A percentile compares a stretch with the other conserved stretches of the same genome.
Evolutionary conservation across 2,113 vertebrate genomes (phyloP).

Genomic region (Montifringilla adamsi): DNA sequence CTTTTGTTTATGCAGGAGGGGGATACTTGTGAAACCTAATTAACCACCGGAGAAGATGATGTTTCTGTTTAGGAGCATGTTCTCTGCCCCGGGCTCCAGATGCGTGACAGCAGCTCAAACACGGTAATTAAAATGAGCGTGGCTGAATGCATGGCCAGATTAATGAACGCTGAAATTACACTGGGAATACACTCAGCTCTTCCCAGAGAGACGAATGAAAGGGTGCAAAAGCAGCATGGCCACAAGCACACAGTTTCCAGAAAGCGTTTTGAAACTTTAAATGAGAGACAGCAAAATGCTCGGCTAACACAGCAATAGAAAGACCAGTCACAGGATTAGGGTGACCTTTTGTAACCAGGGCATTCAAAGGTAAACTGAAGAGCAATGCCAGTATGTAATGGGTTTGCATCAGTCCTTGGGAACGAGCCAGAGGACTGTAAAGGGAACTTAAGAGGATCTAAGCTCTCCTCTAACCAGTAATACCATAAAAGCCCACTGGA

Average conservation of each 20-base stretch:
- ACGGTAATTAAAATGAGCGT: neutral
- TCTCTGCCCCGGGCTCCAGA: constrained; percentile 5
- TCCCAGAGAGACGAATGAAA: neutral
- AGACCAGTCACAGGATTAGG: neutral
- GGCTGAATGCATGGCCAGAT: neutral
- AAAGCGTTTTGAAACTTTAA: constrained; percentile 33
- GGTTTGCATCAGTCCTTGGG: constrained; percentile 6
- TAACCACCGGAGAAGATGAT: constrained; percentile 1
- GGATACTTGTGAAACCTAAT: constrained; percentile 32
- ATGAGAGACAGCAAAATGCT: neutral
- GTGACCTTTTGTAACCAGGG: constrained; percentile 23
- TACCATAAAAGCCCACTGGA: constrained; percentile 17
- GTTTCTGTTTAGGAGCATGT: neutral
- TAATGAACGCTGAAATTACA: neutral
- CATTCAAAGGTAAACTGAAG: constrained; percentile 12
- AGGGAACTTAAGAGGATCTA: constrained; percentile 24
- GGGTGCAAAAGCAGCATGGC: neutral
- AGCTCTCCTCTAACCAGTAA: constrained; percentile 6
- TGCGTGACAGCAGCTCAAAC: constrained; percentile 25
- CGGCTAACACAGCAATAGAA: neutral
- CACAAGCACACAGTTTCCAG: neutral
- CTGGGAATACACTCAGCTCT: neutral
- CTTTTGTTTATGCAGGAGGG: neutral
- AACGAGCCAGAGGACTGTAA: constrained; percentile 1
- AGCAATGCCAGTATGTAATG: neutral